phyloP scores from a whole-genome alignment of 2,888 invertebrate species.

The Hirtodrosophila confusa region DNA sequence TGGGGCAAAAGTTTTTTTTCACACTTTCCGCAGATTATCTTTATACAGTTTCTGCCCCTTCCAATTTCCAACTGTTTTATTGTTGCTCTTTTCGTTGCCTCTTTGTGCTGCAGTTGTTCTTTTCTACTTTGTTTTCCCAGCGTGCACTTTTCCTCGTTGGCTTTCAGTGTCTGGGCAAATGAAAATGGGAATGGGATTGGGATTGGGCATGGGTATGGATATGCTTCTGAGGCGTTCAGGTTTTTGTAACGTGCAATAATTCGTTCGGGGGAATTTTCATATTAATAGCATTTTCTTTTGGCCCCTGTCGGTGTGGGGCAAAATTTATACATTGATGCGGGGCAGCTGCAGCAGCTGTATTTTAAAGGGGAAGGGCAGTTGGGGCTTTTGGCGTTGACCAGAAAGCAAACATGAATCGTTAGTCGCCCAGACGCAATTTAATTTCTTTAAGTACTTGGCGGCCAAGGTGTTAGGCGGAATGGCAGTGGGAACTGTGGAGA shows the following conservation, averaged over 20 bases:
- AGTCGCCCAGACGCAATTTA: slow-evolving; percentile 31
- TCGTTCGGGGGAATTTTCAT: slow-evolving; percentile 38
- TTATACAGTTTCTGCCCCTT: slow-evolving; percentile 8
- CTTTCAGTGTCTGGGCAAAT: not conserved
- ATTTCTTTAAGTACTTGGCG: slow-evolving; percentile 60
- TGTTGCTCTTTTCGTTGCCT: slow-evolving; percentile 8
- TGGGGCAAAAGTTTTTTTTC: slow-evolving; percentile 25
- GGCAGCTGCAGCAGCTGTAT: slow-evolving; percentile 26
- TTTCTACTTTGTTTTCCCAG: not conserved
- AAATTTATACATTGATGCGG: slow-evolving; percentile 54
- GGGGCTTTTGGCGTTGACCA: not conserved
- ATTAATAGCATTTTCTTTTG: slow-evolving; percentile 61
- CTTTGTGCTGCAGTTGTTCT: slow-evolving; percentile 8
- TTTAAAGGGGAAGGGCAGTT: too few species aligned
- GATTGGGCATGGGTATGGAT: not conserved
- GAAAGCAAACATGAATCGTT: slow-evolving; percentile 12
- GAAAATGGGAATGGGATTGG: not conserved
- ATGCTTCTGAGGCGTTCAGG: slow-evolving; percentile 13
- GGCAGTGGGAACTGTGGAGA: too few species aligned
- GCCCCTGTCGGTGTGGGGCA: not conserved
- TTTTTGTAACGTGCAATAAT: slow-evolving; percentile 29
- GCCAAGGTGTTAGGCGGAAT: not conserved
- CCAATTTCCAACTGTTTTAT: not conserved
- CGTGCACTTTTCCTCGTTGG: slow-evolving; percentile 2
- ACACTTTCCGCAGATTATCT: slow-evolving; percentile 56